Base-by-base conservation (phyloP, 2,113 vertebrate species). In the Sterrhoptilus dennistouni region DNA sequence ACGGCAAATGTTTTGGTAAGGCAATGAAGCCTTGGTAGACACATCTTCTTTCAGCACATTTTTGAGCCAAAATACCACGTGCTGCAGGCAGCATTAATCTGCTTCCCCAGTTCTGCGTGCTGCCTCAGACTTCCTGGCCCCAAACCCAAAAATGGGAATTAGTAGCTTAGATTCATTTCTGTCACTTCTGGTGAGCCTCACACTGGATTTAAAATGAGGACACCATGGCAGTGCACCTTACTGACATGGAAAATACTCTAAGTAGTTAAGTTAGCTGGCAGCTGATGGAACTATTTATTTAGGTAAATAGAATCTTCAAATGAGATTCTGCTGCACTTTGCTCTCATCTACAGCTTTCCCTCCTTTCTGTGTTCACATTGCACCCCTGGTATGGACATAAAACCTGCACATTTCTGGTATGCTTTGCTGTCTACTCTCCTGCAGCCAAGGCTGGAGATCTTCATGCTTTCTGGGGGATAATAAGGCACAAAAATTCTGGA, bases 161-260 rank as follows among this genome's bases (percentile, higher is more conserved):
- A 95, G 54, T 80, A 90, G 75, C 89, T 96, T 60, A 90, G 91
- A 97, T 93, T 93, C 96, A 97, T 95, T 96, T 87, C 70, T 59
- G 77, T 86, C 69, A 79, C 83, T 88, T 89, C 60, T 75, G 59
- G 64, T 75, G 47, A 95, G 66, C 66, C 38, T 91, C 15, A 5
- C 40, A 80, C 69, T 77, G 66, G 96, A 95, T 94, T 97, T 98
- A 95, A 95, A 98, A 72, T 49, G 93, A 95, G 80, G 70, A 90
- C 59, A 90, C 57, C 1, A 0, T 12, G 5, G 57, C 57, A 87
- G 29, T 36, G 83, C 49, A 94, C 79, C 72, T 79, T 87, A 94
- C 4, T 96, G 95, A 92, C 68, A 94, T 16, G 72, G 91, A 74
- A 96, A 90, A 94, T 89, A 94, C 84, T 87, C 84, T 77, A 80